Evolutionary conservation across 1,140 invertebrate genomes (phyloP).

Genomic region (Philaenus spumarius): DNA sequence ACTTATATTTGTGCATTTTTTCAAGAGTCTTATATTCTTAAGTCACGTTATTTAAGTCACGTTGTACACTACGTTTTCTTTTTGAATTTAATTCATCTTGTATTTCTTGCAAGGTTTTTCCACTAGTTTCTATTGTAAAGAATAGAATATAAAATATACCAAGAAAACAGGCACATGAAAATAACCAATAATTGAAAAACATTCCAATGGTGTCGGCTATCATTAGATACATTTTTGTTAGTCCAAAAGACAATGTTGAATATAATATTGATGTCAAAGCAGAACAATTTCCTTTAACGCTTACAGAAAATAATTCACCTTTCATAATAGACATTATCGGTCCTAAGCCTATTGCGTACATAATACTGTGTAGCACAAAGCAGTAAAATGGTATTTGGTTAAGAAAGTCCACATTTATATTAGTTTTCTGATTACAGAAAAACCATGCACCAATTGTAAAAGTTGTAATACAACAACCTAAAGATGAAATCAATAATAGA

Average conservation of each 20-base stretch:
- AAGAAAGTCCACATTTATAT: constrained; percentile 31
- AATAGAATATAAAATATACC: constrained; percentile 52
- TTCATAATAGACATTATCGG: constrained; percentile 23
- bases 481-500: constrained; percentile 45
- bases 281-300: constrained; percentile 19
- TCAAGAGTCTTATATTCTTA: no score
- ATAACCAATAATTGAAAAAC: constrained; percentile 71
- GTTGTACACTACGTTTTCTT: no score
- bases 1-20: no score
- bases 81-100: constrained; percentile 41
- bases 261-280: constrained; percentile 19
- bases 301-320: constrained; percentile 24
- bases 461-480: constrained; percentile 19
- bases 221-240: constrained; percentile 65
- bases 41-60: no score
- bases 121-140: constrained; percentile 74
- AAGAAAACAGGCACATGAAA: constrained; percentile 52
- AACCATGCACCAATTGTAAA: constrained; percentile 24
- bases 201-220: constrained; percentile 53
- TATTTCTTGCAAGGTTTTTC: constrained; percentile 68
- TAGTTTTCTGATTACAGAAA: constrained; percentile 34
- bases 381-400: constrained; percentile 18
- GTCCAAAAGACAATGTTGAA: constrained; percentile 45
- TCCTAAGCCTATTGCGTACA: constrained; percentile 22
- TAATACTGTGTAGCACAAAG: constrained; percentile 18